Evolutionary conservation across 2,888 invertebrate genomes (phyloP).

Genomic region (Cataglyphis cursor): DNA sequence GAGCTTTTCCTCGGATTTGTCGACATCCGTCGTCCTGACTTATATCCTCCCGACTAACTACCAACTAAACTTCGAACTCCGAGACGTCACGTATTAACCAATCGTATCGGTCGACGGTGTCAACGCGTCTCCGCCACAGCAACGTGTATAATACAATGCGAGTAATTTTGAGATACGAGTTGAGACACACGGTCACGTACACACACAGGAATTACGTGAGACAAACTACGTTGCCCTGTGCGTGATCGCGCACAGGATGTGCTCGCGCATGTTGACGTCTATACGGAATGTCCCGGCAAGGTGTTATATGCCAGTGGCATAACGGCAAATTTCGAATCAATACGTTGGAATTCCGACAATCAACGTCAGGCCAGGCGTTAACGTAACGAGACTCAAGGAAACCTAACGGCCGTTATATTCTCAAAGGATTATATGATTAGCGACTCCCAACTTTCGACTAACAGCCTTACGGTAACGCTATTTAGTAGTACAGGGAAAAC

Average conservation of each 20-base stretch:
- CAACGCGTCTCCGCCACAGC: conserved; percentile 31
- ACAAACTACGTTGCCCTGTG: conserved; percentile 49
- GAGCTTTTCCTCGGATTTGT: conserved; percentile 28
- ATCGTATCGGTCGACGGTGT: conserved; percentile 51
- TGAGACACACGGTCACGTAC: conserved; percentile 72
- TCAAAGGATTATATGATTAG: not conserved
- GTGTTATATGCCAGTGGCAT: conserved; percentile 17
- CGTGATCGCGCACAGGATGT: conserved; percentile 50
- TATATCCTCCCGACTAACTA: conserved; percentile 14
- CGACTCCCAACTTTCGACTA: not conserved
- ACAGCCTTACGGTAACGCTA: not conserved
- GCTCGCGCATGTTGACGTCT: conserved; percentile 38
- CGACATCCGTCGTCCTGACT: conserved; percentile 48
- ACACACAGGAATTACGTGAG: conserved; percentile 69
- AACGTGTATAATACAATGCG: conserved; percentile 55
- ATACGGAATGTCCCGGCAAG: conserved; percentile 18
- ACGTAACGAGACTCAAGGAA: not conserved
- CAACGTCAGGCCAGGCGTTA: not conserved
- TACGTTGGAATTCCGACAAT: conserved; percentile 14
- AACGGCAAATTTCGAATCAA: conserved; percentile 26
- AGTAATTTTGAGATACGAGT: conserved; percentile 72
- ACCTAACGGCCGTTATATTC: not conserved
- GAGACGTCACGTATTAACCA: conserved; percentile 54
- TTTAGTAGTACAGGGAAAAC: not conserved
- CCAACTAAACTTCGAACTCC: conserved; percentile 47